Percentiles rank a stretch among this genome's conserved stretches.
These are phyloP conservation scores for Gasteruption jaculator DNA, from an alignment of 2,888 invertebrate genomes.

Conservation along the genomic window DNA sequence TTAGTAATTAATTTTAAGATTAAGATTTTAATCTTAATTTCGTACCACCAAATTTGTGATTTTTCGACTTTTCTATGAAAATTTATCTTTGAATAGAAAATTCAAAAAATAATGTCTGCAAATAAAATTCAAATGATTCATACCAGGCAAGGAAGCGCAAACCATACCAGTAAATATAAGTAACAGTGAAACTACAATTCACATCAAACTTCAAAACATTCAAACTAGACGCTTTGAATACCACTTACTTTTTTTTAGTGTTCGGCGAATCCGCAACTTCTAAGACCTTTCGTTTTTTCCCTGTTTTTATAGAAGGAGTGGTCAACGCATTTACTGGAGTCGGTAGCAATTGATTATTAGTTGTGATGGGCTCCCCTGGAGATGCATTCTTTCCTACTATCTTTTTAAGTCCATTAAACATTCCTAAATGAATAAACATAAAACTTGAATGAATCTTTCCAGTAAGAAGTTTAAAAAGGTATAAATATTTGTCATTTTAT, in stretches of 20 bases:
- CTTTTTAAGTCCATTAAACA: conserved; percentile 72
- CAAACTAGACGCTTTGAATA: too few species aligned
- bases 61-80: too few species aligned
- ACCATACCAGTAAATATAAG: not conserved
- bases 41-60: too few species aligned
- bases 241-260: conserved; percentile 65
- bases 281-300: conserved; percentile 62
- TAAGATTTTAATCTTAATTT: too few species aligned
- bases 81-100: too few species aligned
- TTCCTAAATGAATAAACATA: too few species aligned
- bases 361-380: conserved; percentile 46
- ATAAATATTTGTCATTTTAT: not conserved
- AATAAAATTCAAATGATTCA: too few species aligned
- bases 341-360: conserved; percentile 25
- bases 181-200: conserved; percentile 3
- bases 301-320: conserved; percentile 61
- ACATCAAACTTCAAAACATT: conserved; percentile 4
- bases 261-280: conserved; percentile 60
- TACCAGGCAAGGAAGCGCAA: too few species aligned
- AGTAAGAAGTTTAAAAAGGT: conserved; percentile 13
- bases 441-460: too few species aligned
- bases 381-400: conserved; percentile 65
- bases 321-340: conserved; percentile 36
- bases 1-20: too few species aligned
- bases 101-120: too few species aligned